Evolutionary conservation across 2,797 vertebrate genomes (phyloP), one percentile per base, ranked within the genome.

Genomic region (Anguilla obscura): DNA sequence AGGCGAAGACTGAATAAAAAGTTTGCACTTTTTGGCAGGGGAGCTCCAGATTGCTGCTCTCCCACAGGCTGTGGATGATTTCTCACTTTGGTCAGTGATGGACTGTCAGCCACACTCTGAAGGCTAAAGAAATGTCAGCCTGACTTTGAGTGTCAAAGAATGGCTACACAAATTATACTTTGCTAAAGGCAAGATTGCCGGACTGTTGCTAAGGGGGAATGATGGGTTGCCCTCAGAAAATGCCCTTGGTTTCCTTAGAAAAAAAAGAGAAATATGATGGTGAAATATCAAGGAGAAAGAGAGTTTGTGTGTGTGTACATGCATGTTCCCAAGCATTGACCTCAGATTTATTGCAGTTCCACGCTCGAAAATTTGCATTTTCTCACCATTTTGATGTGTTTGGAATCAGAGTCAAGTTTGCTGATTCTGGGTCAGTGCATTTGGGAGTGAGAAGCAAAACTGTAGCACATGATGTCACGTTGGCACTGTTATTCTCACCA

Each of bases 191-290:
- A 80, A 36, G 89, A 91, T 86, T 82, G 90, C 86, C 89, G 88
- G 87, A 91, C 88, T 87, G 89, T 92, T 91, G 76, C 91, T 88
- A 58, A 63, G 56, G 36, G 40, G 79, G 90, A 87, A 91, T 85
- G 88, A 88, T 88, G 74, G 7, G 27, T 86, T 79, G 54, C 60
- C 87, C 2, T 71, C 80, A 86, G 48, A 87, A 86, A 89, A 58
- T 85, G 74, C 0, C 80, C 66, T 63, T 18, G 76, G 87, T 36
- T 87, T 88, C 82, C 84, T 58, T 40, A 5, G 33, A 1, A n/a
- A 86, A 1, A 83, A 85, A 4, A 84, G 16, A 21, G 45, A 82
- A 82, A 82, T 50, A 82, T 82, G 79, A 82, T 48, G 45, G 79
- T 82, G 79, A 82, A 82, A 82, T 82, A 21, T 48, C 79, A 24